phyloP scores from a whole-genome alignment of 2,113 vertebrate species.

The Glareola pratincola region DNA sequence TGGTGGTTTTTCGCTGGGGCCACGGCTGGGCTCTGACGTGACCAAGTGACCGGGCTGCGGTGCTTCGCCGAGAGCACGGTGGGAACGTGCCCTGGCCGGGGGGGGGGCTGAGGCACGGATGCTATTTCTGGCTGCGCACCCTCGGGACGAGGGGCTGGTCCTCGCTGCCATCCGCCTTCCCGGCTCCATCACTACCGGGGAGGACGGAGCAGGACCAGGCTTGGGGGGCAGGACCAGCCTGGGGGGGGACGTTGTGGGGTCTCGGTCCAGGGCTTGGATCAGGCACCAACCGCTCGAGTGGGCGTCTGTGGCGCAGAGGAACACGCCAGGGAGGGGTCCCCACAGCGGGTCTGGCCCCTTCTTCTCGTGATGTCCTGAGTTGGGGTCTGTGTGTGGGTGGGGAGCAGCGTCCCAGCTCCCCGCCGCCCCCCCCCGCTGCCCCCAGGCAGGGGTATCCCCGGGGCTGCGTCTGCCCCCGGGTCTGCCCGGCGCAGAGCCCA shows the following conservation, averaged over 20 bases:
- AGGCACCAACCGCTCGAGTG: accelerated
- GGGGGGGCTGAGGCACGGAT: accelerated
- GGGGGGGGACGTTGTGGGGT: background rate
- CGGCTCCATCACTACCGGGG: background rate
- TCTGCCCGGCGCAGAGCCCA: background rate
- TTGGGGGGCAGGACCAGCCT: background rate
- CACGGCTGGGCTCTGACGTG: background rate
- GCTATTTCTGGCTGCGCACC: background rate
- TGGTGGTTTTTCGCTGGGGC: conserved; percentile 27
- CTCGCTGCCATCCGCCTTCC: background rate
- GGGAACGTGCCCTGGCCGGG: background rate
- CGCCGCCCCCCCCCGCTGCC: background rate
- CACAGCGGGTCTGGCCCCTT: background rate
- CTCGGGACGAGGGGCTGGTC: background rate
- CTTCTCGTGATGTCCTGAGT: background rate
- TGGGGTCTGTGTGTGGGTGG: background rate
- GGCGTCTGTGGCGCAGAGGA: background rate
- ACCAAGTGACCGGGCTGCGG: background rate
- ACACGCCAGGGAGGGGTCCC: background rate
- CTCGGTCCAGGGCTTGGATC: accelerated
- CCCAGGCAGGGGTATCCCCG: background rate
- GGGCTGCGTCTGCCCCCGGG: background rate
- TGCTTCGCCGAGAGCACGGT: background rate
- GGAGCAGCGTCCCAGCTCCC: background rate
- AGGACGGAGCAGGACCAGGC: accelerated